phyloP scores from a whole-genome alignment of 2,113 vertebrate species.

The Prionailurus bengalensis region DNA sequence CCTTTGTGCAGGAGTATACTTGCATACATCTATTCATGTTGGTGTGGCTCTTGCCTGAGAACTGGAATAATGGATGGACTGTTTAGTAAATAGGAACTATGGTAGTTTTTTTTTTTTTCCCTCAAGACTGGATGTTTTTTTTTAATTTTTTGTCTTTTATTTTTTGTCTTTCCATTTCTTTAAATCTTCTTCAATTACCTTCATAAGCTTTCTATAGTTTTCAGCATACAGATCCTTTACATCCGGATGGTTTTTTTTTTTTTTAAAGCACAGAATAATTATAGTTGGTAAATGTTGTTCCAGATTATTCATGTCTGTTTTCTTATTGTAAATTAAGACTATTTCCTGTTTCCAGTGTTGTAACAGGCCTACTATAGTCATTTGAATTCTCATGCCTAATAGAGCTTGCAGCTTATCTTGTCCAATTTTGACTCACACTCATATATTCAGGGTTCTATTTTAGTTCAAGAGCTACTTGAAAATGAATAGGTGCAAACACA shows the following conservation, averaged over 20 bases:
- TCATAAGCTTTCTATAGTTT: too few species aligned
- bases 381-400: slow-evolving; percentile 36
- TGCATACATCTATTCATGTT: neutral
- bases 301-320: slow-evolving; percentile 6
- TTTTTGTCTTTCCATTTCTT: too few species aligned
- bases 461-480: slow-evolving; percentile 56
- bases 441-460: slow-evolving; percentile 68
- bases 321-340: slow-evolving; percentile 22
- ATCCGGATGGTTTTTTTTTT: neutral
- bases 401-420: neutral
- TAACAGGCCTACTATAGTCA: neutral
- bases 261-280: neutral
- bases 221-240: too few species aligned
- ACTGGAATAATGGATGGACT: neutral
- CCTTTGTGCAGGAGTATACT: neutral
- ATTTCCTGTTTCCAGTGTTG: slow-evolving; percentile 32
- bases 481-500: slow-evolving; percentile 48
- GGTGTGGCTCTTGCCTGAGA: neutral
- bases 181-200: too few species aligned
- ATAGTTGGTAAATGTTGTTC: slow-evolving; percentile 18
- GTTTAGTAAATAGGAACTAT: neutral
- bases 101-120: neutral
- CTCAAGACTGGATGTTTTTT: neutral
- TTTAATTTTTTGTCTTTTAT: too few species aligned
- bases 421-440: slow-evolving; percentile 52